These are phyloP conservation scores for Pyrochroa serraticornis DNA, from an alignment of 2,888 invertebrate genomes.

Conservation along the genomic window DNA sequence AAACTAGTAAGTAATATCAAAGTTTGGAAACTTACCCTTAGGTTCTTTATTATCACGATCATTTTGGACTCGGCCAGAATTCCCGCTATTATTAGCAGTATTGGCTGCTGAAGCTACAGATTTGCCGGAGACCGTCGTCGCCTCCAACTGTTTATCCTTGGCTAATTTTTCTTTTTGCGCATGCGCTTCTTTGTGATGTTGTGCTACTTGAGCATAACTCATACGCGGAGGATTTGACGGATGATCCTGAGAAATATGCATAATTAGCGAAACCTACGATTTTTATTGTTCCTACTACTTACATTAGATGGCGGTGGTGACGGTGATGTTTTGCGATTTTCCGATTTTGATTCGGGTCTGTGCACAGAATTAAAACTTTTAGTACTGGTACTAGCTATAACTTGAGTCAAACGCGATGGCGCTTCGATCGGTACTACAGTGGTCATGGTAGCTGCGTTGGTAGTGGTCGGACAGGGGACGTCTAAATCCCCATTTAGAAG, in stretches of 20 bases:
- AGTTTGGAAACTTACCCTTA: constrained; percentile 35
- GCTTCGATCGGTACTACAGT: constrained; percentile 53
- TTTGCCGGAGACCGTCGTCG: constrained; percentile 30
- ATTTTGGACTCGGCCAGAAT: constrained; percentile 32
- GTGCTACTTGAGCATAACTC: constrained; percentile 72
- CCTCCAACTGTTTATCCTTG: constrained; percentile 41
- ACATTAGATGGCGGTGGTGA: constrained; percentile 43
- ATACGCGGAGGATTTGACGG: constrained; percentile 56
- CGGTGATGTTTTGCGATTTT: constrained; percentile 36
- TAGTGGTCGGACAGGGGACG: constrained; percentile 54
- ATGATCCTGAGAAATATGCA: constrained; percentile 32
- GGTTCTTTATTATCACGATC: constrained; percentile 39
- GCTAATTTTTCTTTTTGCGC: constrained; percentile 47
- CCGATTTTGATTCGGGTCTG: constrained; percentile 38
- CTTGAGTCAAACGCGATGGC: constrained; percentile 42
- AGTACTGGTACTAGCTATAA: constrained; percentile 44
- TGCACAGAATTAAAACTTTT: constrained; percentile 31
- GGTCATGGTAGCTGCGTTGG: constrained; percentile 64
- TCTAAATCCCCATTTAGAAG: constrained; percentile 51
- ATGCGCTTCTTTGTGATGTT: constrained; percentile 64
- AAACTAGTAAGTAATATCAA: background rate
- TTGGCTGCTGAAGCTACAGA: constrained; percentile 28
- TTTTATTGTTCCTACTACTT: constrained; percentile 16
- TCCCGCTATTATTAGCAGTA: constrained; percentile 28
- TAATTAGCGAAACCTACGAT: background rate